Evolutionary conservation across 1,140 invertebrate genomes (phyloP), one percentile per base, ranked within the genome.

Genomic region (Hestina assimilis): DNA sequence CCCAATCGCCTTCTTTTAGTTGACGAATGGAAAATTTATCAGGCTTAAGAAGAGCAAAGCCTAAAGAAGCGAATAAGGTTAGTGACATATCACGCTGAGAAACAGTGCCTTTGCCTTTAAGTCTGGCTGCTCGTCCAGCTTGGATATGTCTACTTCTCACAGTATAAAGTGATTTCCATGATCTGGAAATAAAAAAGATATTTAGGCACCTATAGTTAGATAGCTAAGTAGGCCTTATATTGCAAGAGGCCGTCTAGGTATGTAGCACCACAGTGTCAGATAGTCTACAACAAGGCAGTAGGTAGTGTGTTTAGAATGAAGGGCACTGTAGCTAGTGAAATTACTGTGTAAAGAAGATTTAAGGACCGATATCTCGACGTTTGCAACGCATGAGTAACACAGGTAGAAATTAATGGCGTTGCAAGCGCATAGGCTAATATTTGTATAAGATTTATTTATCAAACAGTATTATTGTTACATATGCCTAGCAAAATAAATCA

Each of bases 51-150:
- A 96, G 62, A 2, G 92, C 89, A 35, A 93, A 92, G 0, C 95
- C 96, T 58, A 97, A 92, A 69, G 97, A 96, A 9, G 93, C 94
- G 63, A 95, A 95, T 74, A 95, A 94, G 0, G 96, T 95, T 0
- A 96, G 66, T 0, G 92, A 92, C 92, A 97, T 93, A 57, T 96
- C 95, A 59, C 92, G 90, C 79, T 97, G 96, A 1, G 90, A 91
- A 15, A 91, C 89, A 4, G 90, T 75, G 2, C 91, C 91, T 0
- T 66, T 66, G 11, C 79, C 78, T 6, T 68, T 67, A n/a, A 55
- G 52, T 4, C 76, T 66, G 3, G 74, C 83, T 2, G 87, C 86
- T 52, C 82, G 83, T 40, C 90, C 92, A 0, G 91, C 92, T 2
- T 85, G 65, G 20, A 92, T 89, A 63, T 95, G 94, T 15, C 91